Base-by-base conservation (phyloP, 2,888 invertebrate species). In the Pseudoips prasinana region DNA sequence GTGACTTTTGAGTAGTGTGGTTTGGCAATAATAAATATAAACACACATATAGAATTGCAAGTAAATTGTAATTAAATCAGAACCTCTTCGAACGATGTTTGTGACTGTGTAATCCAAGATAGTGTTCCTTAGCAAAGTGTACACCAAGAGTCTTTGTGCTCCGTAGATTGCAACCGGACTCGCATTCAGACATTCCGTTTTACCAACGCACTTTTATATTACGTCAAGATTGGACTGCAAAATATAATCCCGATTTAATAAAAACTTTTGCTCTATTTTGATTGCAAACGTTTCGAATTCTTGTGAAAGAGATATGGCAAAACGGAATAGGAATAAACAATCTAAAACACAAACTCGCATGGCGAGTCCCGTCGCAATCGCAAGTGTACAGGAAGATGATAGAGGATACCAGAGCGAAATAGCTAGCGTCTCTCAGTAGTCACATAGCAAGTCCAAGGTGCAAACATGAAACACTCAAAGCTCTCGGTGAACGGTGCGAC, bases 391-490 rank as follows among this genome's bases (percentile, higher is more conserved):
- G 82, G 84, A 83, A 86, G 80, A 85, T 86, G 84, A 86, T 72
- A 88, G 85, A 86, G 82, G 80, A 74, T 83, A 80, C 73, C 85
- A 87, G 87, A 87, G 87, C 87, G 78, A 84, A 82, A 84, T 84
- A 85, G 86, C 86, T 84, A 87, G 87, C 86, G 78, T 83, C 73
- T 83, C 72, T 83, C 66, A 82, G 77, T 85, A 82, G 81, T 87
- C 83, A 87, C 87, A 88, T 85, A 89, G 89, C 89, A 89, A 89
- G 87, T 88, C 89, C 89, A 89, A 89, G 88, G 89, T 89, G 89
- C 89, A 89, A 88, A 89, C 89, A 89, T 88, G 89, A 87, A 89
- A 89, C 89, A 89, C 87, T 89, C 86, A 89, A 89, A 89, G 89
- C 89, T 87, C 87, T 88, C 78, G 83, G 85, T 88, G 82, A 80